A percentile compares a stretch with the other conserved stretches of the same genome.
Conservation (phyloP, 35 echinoderm and acorn worm genomes). For the Patiria miniata region DNA sequence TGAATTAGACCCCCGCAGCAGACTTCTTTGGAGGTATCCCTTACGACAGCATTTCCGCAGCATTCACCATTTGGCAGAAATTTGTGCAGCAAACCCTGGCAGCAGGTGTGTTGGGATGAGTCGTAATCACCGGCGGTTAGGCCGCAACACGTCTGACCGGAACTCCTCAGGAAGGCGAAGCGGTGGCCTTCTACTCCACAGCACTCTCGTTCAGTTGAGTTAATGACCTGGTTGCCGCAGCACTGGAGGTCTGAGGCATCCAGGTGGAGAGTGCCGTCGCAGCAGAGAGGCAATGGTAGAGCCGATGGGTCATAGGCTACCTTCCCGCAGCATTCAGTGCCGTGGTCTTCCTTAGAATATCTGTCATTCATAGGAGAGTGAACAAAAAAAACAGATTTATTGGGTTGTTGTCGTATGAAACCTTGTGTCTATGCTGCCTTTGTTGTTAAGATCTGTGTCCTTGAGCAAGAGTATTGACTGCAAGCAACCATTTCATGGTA, state of each 20-base stretch:
- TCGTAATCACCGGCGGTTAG: constrained; percentile 23
- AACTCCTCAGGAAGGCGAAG: background rate
- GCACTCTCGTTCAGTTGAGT: constrained; percentile 4
- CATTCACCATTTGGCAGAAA: constrained; percentile 46
- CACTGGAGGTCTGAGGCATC: constrained; percentile 1
- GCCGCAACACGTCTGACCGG: constrained; percentile 4
- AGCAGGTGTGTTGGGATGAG: constrained; percentile 47
- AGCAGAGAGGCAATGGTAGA: constrained; percentile 8
- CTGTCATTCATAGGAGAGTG: constrained; percentile 24
- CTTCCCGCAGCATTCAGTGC: constrained; percentile 46
- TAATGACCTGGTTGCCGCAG: constrained; percentile 35
- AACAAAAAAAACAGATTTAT: background rate
- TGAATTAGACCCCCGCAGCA: constrained; percentile 41
- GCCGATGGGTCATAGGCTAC: constrained; percentile 38
- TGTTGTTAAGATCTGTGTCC: background rate
- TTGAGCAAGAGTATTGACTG: background rate
- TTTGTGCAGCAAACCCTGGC: constrained; percentile 50
- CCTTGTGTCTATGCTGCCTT: background rate
- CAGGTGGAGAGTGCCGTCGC: background rate
- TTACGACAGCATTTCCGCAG: constrained; percentile 23
- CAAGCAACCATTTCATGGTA: too few relatives aligned
- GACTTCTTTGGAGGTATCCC: constrained; percentile 13
- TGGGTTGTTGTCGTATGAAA: too few relatives aligned
- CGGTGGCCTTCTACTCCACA: background rate
- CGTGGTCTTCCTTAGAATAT: background rate